Percentiles rank a stretch among this genome's conserved stretches.
phyloP scores from a whole-genome alignment of 2,113 vertebrate genomes.

The Hylia prasina region DNA sequence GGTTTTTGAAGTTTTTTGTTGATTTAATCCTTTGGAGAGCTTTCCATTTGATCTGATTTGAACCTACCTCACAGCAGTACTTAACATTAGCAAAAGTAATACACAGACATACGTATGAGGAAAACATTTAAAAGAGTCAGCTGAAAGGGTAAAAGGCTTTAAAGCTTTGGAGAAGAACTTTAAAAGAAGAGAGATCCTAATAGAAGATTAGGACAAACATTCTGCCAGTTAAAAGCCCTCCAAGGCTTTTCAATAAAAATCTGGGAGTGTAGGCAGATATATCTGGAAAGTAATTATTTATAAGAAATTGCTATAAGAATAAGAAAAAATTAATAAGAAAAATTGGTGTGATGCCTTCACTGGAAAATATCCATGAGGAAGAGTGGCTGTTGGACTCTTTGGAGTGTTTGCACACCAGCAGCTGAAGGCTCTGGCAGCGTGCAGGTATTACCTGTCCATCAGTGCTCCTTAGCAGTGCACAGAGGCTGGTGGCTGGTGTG shows the following conservation, averaged over 20 bases:
- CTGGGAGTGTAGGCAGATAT: neutral
- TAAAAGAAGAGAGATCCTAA: neutral
- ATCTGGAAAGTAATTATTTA: neutral
- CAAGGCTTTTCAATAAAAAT: neutral
- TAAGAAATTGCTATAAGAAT: neutral
- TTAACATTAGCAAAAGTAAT: neutral
- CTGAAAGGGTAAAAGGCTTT: neutral
- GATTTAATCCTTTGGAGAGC: neutral
- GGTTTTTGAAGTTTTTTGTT: neutral
- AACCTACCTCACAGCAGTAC: neutral
- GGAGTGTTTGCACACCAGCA: neutral
- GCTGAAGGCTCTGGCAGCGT: neutral
- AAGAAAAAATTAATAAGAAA: neutral
- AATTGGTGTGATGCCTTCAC: neutral
- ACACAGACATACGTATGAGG: neutral
- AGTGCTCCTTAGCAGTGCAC: neutral
- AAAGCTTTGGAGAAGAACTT: neutral
- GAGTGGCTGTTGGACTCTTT: no score
- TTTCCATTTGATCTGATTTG: neutral
- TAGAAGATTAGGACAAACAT: neutral
- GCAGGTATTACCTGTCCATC: neutral
- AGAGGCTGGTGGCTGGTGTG: neutral
- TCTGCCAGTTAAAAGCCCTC: neutral
- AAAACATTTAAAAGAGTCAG: neutral
- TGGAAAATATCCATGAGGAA: neutral